Base-by-base conservation (phyloP, 2,888 invertebrate genomes). In the Gortyna flavago region DNA sequence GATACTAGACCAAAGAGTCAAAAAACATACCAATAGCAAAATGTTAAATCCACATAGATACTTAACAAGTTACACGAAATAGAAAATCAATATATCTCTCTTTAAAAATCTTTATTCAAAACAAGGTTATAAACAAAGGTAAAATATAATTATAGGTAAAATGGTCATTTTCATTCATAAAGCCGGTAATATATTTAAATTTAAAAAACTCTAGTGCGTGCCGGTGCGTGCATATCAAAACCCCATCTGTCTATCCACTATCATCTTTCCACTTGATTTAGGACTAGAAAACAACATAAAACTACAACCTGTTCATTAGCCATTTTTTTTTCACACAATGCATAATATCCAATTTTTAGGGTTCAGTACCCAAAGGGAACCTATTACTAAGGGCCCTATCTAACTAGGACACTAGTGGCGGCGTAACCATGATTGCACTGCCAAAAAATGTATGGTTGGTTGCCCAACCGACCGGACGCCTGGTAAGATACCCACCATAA, bases 231-330 rank as follows among this genome's bases (percentile, higher is more conserved):
- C 62, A 44, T 54, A 69, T 65, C 25, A 54, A 41, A 54, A 11
- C 48, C n/a, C 32, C 59, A 70, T 79, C 67, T 61, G 64, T 71
- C 59, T 68, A 44, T 35, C 21, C 16, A 74, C 57, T 44, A 70
- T 75, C 29, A n/a, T 1, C 44, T 68, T 67, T 67, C 64, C 21
- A 67, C 35, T 48, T 81, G 71, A 85, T 75, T 81, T 75, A 82
- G 21, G 8, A 64, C 29, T n/a, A 75, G 51, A 57, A 64, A 68
- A 18, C 25, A 41, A 16, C 48, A 70, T 54, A 73, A 69, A 72
- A 72, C 21, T 8, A n/a, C 25, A 77, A 29, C 25, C 21, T 48
- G 61, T 48, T 54, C 0, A 74, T 75, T 81, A 67, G 13, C 5
- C 9, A 70, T 29, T 80, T 73, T 72, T 35, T 38, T 81, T 68